Conservation (phyloP, 2,888 invertebrate genomes). For the Teleogryllus oceanicus region DNA sequence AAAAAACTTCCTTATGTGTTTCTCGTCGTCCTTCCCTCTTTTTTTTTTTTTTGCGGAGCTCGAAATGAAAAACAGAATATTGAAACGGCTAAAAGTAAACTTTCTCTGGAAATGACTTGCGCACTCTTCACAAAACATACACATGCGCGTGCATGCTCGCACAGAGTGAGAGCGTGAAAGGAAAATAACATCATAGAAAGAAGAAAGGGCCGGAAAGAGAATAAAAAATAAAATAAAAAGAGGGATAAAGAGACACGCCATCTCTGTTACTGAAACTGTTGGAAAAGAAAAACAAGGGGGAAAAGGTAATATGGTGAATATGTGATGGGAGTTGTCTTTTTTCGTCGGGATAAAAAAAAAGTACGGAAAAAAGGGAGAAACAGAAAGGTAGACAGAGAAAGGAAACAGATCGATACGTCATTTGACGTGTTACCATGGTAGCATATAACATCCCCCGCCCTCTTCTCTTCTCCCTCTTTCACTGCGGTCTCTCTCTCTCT, state of each 20-base stretch:
- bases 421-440: constrained; percentile 55
- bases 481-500: constrained; percentile 26
- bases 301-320: constrained; percentile 52
- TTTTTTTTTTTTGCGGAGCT: constrained; percentile 34
- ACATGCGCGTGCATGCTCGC: not conserved
- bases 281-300: constrained; percentile 46
- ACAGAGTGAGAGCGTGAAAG: constrained; percentile 24
- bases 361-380: constrained; percentile 42
- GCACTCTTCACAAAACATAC: constrained; percentile 37
- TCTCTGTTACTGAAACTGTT: constrained; percentile 41
- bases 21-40: constrained; percentile 31
- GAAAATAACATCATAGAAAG: constrained; percentile 32
- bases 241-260: constrained; percentile 27
- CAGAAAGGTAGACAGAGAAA: constrained; percentile 40
- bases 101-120: constrained; percentile 39
- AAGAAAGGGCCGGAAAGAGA: constrained; percentile 38
- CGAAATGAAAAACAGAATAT: constrained; percentile 43
- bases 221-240: constrained; percentile 39
- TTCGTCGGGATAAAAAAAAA: constrained; percentile 35
- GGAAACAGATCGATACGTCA: constrained; percentile 51
- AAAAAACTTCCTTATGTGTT: constrained; percentile 33
- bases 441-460: constrained; percentile 42
- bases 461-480: not conserved
- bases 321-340: constrained; percentile 45
- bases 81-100: constrained; percentile 44